Evolutionary conservation across 2,888 invertebrate species (phyloP), one percentile per base, ranked within the genome.

Genomic region (Spicauda simplicius): DNA sequence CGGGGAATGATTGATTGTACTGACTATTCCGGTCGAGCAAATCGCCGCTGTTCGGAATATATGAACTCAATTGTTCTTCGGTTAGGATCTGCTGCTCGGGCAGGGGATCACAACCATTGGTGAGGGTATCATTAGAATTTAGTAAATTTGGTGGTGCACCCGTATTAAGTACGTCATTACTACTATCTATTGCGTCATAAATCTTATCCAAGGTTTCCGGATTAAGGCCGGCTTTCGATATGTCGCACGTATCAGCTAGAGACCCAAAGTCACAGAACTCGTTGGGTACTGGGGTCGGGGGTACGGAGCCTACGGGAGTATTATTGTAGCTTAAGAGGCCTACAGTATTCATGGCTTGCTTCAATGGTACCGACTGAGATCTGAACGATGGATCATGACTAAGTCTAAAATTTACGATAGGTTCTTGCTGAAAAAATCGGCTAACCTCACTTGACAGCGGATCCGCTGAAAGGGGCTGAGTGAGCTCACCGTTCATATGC

Each of bases 281-380:
- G 69, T 95, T 94, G 11, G 96, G 95, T 25, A 96, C 95, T 0
- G 96, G 95, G 0, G 96, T 96, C 60, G 95, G 95, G 0, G 95
- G 95, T 52, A 96, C 94, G 10, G 96, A 96, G 64, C 95, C 95
- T 55, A 94, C 95, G 0, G 95, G 94, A 7, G 95, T 94, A 70
- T 89, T 91, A 74, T 88, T 91, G 73, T 92, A 93, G 74, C 89
- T 91, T 56, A 90, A 77, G 37, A 91, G 73, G 1, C 85, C 83
- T 71, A 88, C 80, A 70, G 86, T 87, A 58, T 89, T 89, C 18
- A 93, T 81, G 81, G 94, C 95, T 71, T 94, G 94, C 77, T 95
- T 95, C 19, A 96, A 85, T 0, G 97, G 97, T 59, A 97, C 97
- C 14, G 97, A 97, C 77, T 97, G 97, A 8, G 97, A 97, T 63